Conservation (phyloP, 2,888 invertebrate species). For the Drosophila tanythrix region DNA sequence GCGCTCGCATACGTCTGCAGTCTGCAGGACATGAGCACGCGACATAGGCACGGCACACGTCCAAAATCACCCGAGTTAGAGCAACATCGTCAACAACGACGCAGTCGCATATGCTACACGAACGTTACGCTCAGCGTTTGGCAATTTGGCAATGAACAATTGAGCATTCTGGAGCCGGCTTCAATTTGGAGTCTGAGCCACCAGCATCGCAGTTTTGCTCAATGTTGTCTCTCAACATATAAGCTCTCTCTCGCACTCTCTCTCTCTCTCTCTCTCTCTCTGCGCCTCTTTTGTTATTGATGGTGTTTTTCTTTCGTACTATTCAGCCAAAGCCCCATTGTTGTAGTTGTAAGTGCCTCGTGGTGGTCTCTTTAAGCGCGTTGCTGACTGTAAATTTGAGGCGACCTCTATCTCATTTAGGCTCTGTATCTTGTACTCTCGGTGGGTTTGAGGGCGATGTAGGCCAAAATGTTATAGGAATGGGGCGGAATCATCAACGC, state of each 20-base stretch:
- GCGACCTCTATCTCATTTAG: background rate
- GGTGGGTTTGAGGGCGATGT: constrained; percentile 32
- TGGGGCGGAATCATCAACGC: constrained; percentile 48
- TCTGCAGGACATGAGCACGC: constrained; percentile 64
- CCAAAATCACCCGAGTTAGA: constrained; percentile 33
- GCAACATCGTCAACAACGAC: constrained; percentile 34
- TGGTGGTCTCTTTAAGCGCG: constrained; percentile 43
- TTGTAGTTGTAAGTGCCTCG: constrained; percentile 5
- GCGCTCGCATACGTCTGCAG: constrained; percentile 76
- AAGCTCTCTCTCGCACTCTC: constrained; percentile 4
- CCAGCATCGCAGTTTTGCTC: background rate
- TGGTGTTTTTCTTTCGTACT: background rate
- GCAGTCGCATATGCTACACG: constrained; percentile 37
- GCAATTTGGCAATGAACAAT: constrained; percentile 50
- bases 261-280: background rate
- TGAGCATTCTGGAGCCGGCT: constrained; percentile 38
- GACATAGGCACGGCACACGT: constrained; percentile 45
- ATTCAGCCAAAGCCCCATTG: constrained; percentile 37
- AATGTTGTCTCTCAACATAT: background rate
- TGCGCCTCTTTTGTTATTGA: background rate
- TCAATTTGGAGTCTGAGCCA: constrained; percentile 30
- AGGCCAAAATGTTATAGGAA: constrained; percentile 44
- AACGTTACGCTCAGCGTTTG: constrained; percentile 27
- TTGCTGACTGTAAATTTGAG: constrained; percentile 34
- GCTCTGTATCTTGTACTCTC: constrained; percentile 8